Evolutionary conservation across 2,113 vertebrate genomes (phyloP), one percentile per base, ranked within the genome.

Genomic region (Baryphthengus martii): DNA sequence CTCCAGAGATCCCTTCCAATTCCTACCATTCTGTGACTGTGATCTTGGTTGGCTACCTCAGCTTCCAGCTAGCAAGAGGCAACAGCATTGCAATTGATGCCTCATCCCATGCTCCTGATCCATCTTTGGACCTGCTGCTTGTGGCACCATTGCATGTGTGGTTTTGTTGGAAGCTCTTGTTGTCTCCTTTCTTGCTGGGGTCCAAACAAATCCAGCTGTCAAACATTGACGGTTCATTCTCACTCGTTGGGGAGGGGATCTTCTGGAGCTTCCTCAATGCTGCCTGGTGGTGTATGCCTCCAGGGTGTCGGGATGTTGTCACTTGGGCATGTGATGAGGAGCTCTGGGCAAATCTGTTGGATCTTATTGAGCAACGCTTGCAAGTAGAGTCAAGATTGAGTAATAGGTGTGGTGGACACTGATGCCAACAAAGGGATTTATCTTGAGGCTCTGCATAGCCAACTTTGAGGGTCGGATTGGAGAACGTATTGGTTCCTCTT

Each of bases 361-460:
- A 71, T 72, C 23, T 62, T 56, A 56, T 49, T 72, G 73, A 85
- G 42, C 33, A 44, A 50, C 20, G 25, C 33, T 85, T 85, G 56
- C 45, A 42, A n/a, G 33, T 61, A 56, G 45, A 10, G 74, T 66
- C 20, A 21, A 47, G 40, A n/a, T 16, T 23, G 55, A 70, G 42
- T 65, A 0, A 0, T 28, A 45, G 59, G 18, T 1, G 1, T 45
- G 18, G 18, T 77, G 55, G 16, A 59, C 59, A 23, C 18, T 2
- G 12, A 44, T 73, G 28, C 35, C 26, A 61, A 6, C 13, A 37
- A 39, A 59, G 25, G 11, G n/a, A 40, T 85, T 84, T 94, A 39
- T 92, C 39, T 67, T 88, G n/a, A 29, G 53, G 11, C 19, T 84
- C 58, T 80, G 29, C 26, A 13, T 45, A 25, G 14, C 6, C 0